Evolutionary conservation across 2,888 invertebrate species (phyloP).

Genomic region (Mythimna albipuncta): DNA sequence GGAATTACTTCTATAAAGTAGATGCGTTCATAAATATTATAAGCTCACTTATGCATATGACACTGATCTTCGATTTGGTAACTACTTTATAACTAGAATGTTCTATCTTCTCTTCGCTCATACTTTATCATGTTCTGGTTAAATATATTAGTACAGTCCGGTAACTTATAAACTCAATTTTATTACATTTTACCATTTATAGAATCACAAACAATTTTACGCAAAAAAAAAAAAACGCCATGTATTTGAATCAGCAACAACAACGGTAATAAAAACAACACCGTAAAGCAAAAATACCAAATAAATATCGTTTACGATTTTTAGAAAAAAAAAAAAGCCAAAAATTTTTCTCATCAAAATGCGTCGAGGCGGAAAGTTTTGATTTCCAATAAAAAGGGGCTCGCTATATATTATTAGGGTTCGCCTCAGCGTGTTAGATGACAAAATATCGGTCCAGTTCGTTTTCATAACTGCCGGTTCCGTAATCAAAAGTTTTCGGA

Average conservation of each 20-base stretch:
- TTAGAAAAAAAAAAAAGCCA: slow-evolving; percentile 25
- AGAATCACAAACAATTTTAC: not conserved
- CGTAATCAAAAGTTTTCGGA: slow-evolving; percentile 72
- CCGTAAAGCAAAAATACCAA: slow-evolving; percentile 34
- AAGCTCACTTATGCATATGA: no score
- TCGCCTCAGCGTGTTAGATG: slow-evolving; percentile 61
- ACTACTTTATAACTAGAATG: no score
- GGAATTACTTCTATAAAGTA: no score
- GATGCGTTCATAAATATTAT: no score
- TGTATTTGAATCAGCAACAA: slow-evolving; percentile 47
- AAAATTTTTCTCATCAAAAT: slow-evolving; percentile 62
- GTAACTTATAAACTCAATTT: not conserved
- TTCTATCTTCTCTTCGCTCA: no score
- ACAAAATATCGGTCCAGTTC: slow-evolving; percentile 69
- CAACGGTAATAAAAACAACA: slow-evolving; percentile 44
- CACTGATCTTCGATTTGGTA: no score
- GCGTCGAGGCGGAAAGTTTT: slow-evolving; percentile 59
- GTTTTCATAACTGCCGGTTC: slow-evolving; percentile 64
- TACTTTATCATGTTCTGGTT: no score
- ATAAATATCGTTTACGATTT: slow-evolving; percentile 51
- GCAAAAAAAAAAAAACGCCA: slow-evolving; percentile 16
- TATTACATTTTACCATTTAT: not conserved
- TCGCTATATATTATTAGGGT: slow-evolving; percentile 63
- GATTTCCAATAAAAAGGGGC: slow-evolving; percentile 68
- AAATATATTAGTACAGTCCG: not conserved